These are phyloP conservation scores for Monochamus alternatus DNA, from an alignment of 2,888 invertebrate genomes.

Conservation along the genomic window DNA sequence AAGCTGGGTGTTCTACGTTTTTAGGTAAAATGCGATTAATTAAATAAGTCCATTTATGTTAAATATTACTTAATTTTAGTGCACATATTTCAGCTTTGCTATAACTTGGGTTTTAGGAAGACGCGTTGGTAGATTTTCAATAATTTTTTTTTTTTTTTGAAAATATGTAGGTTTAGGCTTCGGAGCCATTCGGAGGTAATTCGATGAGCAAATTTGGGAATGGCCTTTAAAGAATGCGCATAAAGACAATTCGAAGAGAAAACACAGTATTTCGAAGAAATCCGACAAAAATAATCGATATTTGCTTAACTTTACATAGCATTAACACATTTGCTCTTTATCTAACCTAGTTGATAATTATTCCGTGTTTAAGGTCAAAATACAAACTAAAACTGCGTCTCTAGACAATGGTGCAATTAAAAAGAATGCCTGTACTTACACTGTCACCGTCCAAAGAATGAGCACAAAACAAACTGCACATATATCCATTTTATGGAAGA, in stretches of 20 bases:
- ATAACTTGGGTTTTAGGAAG: too few relatives aligned
- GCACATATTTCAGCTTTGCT: too few relatives aligned
- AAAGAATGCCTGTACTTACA: conserved; percentile 49
- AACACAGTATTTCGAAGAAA: conserved; percentile 5
- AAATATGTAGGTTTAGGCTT: too few relatives aligned
- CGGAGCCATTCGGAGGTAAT: too few relatives aligned
- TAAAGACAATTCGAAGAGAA: background rate
- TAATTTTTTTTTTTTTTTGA: too few relatives aligned
- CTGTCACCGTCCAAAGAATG: conserved; percentile 49
- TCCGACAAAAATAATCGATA: background rate
- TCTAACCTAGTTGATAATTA: conserved; percentile 29
- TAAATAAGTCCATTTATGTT: too few relatives aligned
- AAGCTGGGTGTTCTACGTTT: too few relatives aligned
- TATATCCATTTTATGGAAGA: conserved; percentile 59
- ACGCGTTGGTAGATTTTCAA: too few relatives aligned
- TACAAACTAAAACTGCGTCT: conserved; percentile 17
- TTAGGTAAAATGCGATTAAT: too few relatives aligned
- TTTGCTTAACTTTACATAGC: conserved; percentile 16
- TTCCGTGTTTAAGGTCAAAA: conserved; percentile 29
- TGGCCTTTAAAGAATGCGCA: background rate
- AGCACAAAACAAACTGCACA: conserved; percentile 53
- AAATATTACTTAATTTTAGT: too few relatives aligned
- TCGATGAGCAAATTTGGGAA: background rate
- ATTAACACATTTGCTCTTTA: conserved; percentile 15
- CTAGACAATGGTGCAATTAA: background rate